Conservation (phyloP, 2,888 invertebrate species). For the Acrobasis consociella region DNA sequence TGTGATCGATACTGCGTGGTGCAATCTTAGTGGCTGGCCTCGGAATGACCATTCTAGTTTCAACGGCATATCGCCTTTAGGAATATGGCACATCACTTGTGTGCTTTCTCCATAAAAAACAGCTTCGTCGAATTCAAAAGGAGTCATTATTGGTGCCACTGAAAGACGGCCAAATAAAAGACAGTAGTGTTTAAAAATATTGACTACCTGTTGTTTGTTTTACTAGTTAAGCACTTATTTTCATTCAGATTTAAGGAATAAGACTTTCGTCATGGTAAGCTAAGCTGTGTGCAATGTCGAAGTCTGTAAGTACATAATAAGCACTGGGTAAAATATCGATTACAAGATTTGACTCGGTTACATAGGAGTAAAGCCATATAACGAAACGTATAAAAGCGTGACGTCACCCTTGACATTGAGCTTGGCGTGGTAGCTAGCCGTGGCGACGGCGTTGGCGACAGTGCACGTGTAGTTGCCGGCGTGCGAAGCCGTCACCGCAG, state of each 20-base stretch:
- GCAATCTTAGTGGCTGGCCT: slow-evolving; percentile 72
- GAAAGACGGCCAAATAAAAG: slow-evolving; percentile 45
- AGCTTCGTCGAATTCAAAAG: slow-evolving; percentile 82
- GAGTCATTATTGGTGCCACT: slow-evolving; percentile 84
- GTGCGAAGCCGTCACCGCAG: slow-evolving; percentile 86
- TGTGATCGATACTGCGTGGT: slow-evolving; percentile 74
- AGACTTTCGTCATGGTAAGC: not conserved
- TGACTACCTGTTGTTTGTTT: too few relatives aligned
- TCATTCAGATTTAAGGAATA: too few relatives aligned
- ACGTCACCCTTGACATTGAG: slow-evolving; percentile 85
- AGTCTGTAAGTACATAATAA: not conserved
- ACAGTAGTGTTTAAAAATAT: not conserved
- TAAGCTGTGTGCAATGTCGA: slow-evolving; percentile 8
- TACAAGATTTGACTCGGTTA: slow-evolving; percentile 6
- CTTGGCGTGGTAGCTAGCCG: slow-evolving; percentile 82
- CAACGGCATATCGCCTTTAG: slow-evolving; percentile 88
- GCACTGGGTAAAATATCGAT: slow-evolving; percentile 14
- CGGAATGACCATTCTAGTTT: slow-evolving; percentile 87
- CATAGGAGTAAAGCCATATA: slow-evolving; percentile 12
- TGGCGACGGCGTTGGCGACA: slow-evolving; percentile 85
- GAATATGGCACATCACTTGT: slow-evolving; percentile 81
- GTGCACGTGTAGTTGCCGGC: slow-evolving; percentile 87
- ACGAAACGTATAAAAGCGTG: slow-evolving; percentile 15
- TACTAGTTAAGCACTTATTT: too few relatives aligned
- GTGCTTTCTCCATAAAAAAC: slow-evolving; percentile 83